phyloP scores from a whole-genome alignment of 2,113 vertebrate genomes.

The Fregetta grallaria region DNA sequence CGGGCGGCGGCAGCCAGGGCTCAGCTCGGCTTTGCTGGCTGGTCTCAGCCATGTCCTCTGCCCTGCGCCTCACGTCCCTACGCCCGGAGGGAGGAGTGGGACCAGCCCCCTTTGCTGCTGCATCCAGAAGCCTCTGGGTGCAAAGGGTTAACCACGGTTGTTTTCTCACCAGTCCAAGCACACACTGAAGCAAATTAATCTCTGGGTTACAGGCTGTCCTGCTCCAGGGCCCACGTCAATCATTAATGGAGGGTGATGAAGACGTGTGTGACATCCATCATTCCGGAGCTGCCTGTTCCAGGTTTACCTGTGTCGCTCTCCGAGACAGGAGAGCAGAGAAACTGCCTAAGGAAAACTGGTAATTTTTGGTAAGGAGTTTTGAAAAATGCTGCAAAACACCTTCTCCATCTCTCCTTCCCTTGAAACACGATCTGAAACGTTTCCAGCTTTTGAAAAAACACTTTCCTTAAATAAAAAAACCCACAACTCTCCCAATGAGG shows the following conservation, averaged over 20 bases:
- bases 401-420: background rate
- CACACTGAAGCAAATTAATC: background rate
- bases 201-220: slow-evolving; percentile 14
- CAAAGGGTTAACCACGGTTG: background rate
- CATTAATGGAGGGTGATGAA: background rate
- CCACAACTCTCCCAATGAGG: background rate
- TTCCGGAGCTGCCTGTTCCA: background rate
- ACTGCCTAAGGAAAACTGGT: background rate
- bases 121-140: background rate
- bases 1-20: accelerated
- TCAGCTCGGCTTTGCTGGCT: too few relatives aligned
- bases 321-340: background rate
- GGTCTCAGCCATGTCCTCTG: background rate
- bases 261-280: background rate
- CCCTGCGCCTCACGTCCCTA: accelerated
- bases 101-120: background rate
- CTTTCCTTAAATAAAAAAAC: background rate
- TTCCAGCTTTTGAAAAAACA: background rate
- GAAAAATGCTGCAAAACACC: background rate
- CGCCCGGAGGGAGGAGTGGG: accelerated
- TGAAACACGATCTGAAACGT: background rate
- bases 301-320: background rate
- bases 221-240: background rate
- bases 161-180: background rate
- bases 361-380: background rate